These are phyloP conservation scores for Paracanthobrama guichenoti DNA, from an alignment of 2,113 vertebrate genomes.

Conservation along the genomic window DNA sequence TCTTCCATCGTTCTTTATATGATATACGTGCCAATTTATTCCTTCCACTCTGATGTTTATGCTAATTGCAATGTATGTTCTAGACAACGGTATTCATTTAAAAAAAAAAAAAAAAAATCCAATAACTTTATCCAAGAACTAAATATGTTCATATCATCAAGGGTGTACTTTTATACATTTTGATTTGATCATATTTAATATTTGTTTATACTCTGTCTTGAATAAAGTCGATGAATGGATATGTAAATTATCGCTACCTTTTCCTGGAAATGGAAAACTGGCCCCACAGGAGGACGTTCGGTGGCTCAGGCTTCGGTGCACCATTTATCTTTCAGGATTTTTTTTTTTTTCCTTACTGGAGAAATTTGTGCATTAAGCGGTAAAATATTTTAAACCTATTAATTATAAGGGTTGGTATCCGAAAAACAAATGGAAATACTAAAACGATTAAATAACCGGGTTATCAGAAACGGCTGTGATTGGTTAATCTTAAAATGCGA, in stretches of 20 bases:
- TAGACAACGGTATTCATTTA: not conserved
- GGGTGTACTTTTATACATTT: not conserved
- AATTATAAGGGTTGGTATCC: not conserved
- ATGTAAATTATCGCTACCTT: not conserved
- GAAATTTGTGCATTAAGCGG: not conserved
- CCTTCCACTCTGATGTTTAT: not conserved
- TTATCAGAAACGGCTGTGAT: not conserved
- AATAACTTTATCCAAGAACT: not conserved
- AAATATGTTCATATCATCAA: not conserved
- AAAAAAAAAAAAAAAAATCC: not conserved
- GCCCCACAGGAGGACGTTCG: not conserved
- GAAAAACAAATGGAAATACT: not conserved
- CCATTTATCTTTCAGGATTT: not conserved
- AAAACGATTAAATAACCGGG: not conserved
- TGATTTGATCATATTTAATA: not conserved
- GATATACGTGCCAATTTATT: not conserved
- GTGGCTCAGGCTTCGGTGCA: not conserved
- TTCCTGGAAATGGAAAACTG: not conserved
- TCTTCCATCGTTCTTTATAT: not conserved
- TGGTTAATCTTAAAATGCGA: not conserved
- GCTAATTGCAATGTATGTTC: not conserved
- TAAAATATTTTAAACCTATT: not conserved
- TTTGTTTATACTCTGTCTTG: not conserved
- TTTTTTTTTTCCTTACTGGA: not conserved
- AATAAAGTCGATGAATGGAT: not conserved